These are phyloP conservation scores for Idris sp. DNA, from an alignment of 1,140 invertebrate genomes.

Conservation along the genomic window DNA sequence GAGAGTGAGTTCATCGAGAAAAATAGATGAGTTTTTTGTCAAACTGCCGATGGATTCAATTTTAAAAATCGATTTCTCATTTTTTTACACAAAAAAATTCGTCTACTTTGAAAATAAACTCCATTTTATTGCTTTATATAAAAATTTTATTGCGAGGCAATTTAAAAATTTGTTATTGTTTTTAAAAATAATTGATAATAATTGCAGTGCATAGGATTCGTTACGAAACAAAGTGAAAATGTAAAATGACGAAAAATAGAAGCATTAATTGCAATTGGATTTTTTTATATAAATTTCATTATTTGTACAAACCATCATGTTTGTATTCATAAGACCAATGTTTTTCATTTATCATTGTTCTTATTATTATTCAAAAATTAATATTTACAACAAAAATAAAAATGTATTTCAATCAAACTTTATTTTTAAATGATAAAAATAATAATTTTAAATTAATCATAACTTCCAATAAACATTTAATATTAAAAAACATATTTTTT, in stretches of 20 bases:
- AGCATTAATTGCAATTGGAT: conserved; percentile 15
- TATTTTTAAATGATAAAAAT: no score
- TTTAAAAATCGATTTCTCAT: conserved; percentile 53
- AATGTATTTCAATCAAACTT: no score
- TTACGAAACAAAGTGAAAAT: conserved; percentile 20
- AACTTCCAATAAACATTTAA: no score
- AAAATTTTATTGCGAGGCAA: conserved; percentile 35
- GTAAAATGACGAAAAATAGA: conserved; percentile 19
- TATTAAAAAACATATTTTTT: no score
- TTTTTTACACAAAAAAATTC: conserved; percentile 26
- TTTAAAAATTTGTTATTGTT: conserved; percentile 41
- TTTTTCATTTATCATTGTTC: no score
- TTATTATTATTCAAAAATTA: no score
- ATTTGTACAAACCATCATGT: not conserved
- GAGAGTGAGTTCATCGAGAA: conserved; percentile 31
- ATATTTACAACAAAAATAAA: no score
- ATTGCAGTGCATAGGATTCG: conserved; percentile 23
- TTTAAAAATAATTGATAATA: conserved; percentile 42
- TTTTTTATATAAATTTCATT: conserved; percentile 25
- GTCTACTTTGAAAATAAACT: conserved; percentile 34
- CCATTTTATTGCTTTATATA: conserved; percentile 41
- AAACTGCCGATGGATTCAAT: conserved; percentile 56
- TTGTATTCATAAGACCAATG: no score
- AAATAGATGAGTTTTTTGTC: conserved; percentile 55
- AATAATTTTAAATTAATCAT: no score